Base-by-base conservation (phyloP, 2,113 vertebrate species). In the Mungos mungo region DNA sequence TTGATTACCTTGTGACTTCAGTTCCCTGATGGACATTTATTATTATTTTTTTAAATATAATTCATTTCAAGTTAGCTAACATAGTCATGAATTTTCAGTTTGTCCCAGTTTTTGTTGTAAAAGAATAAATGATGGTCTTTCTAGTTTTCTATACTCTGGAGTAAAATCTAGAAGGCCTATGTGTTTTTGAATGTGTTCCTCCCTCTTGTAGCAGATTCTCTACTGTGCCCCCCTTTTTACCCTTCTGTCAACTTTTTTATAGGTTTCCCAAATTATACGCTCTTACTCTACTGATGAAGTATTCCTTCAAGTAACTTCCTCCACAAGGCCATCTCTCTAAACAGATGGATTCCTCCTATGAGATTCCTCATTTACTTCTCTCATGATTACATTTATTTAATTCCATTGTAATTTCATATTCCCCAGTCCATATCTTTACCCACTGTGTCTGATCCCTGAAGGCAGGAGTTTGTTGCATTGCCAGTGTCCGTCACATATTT, bases 361-460 rank as follows among this genome's bases (percentile, higher is more conserved):
- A n/a, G 63, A 77, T 90, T 50, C 3, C 11, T 66, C 16, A 15
- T 23, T 3, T 74, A 27, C 9, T 88, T 83, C 18, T 77, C 13
- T 89, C 23, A 35, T 93, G 35, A 50, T 50, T 69, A 72, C 3
- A 71, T 4, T 95, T 84, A 84, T 14, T 93, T 68, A 54, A 82
- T 33, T 69, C 14, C 18, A 13, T 5, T 76, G 14, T 41, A 47
- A 47, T 60, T 90, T 96, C 7, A 31, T 38, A 15, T 63, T 88
- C 23, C 8, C 33, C 0, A 47, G 4, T 83, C 3, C 29, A 29
- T 19, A 29, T 50, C 29, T 90, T 47, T 33, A 63, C 29, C 21
- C 0, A 60, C 15, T 47, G 41, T 41, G 41, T 41, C 41, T 77
- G 7, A 74, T 79, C 35, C 6, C 47, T 54, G 8, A 35, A 93